Base-by-base conservation (phyloP, 2,113 vertebrate species). In the Ammodytes marinus region DNA sequence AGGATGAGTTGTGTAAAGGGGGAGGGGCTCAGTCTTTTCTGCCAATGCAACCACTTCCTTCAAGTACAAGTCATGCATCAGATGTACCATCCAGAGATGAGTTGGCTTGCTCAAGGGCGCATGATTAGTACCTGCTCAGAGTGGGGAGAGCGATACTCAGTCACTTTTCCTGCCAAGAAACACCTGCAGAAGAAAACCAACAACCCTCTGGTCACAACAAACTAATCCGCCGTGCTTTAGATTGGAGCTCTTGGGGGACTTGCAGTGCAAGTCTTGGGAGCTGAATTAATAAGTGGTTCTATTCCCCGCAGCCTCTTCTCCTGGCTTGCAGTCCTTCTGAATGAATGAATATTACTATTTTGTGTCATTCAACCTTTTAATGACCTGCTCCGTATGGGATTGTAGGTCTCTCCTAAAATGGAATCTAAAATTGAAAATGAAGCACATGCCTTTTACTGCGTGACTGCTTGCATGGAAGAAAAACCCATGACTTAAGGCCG, bases 91-190 rank as follows among this genome's bases (percentile, higher is more conserved):
- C 43, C 63, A 54, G 71, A 52, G 58, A 55, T 55, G 14, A 65
- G 67, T 27, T 59, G 78, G 67, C 77, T 82, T 82, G 59, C 78
- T 85, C 79, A 83, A 87, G 82, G 82, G 66, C 68, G 74, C 15
- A 7, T 88, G 54, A 90, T 85, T 73, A 37, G 71, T 55, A 61
- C 45, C 77, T 6, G 45, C 77, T 66, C 65, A 52, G 66, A n/a
- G 57, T 35, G 4, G 52, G 4, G 42, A 73, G 55, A 58, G 54
- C 0, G 17, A 75, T 13, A 14, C 17, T 37, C 53, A 37, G 8
- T 57, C 63, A 64, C 19, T 77, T 66, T 83, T 76, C 63, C 76
- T 58, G 40, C 59, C 42, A 66, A 67, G 57, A 70, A 50, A 65
- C 3, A 7, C 46, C 52, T 70, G 77, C 54, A 81, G 2, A 77